Conservation (phyloP, 2,113 vertebrate genomes). For the Peucedramus taeniatus region DNA sequence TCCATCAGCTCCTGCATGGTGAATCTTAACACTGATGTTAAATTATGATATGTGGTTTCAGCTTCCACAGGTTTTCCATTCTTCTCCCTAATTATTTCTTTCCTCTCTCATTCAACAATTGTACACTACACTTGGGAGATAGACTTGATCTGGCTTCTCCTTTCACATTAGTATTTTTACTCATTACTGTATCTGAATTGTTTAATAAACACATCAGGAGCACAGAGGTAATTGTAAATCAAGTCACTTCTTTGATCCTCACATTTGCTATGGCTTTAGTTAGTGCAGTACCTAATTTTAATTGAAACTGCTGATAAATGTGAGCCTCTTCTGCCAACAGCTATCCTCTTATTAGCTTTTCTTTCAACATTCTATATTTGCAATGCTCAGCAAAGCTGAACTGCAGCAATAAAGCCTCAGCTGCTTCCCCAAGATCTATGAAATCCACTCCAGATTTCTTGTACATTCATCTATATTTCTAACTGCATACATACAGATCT, state of each 20-base stretch:
- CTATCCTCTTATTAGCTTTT: conserved; percentile 5
- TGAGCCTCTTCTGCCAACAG: neutral
- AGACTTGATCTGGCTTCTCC: neutral
- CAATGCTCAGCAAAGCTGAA: conserved; percentile 17
- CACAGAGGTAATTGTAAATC: conserved; percentile 7
- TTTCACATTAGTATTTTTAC: neutral
- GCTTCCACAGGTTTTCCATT: neutral
- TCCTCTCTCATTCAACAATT: neutral
- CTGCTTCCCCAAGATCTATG: neutral
- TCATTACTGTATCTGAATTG: neutral
- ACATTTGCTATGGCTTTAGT: neutral
- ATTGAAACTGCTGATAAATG: neutral
- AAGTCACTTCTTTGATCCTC: neutral
- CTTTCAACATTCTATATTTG: neutral
- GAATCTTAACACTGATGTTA: neutral
- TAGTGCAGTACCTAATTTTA: neutral
- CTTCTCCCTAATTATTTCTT: neutral
- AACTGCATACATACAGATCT: neutral
- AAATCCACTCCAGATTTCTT: neutral
- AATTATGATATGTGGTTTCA: neutral
- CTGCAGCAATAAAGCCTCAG: neutral
- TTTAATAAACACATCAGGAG: conserved; percentile 6
- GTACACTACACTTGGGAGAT: neutral
- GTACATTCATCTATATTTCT: neutral
- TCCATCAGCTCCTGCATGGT: neutral